Evolutionary conservation across 2,113 vertebrate genomes (phyloP).

Genomic region (Micromys minutus): DNA sequence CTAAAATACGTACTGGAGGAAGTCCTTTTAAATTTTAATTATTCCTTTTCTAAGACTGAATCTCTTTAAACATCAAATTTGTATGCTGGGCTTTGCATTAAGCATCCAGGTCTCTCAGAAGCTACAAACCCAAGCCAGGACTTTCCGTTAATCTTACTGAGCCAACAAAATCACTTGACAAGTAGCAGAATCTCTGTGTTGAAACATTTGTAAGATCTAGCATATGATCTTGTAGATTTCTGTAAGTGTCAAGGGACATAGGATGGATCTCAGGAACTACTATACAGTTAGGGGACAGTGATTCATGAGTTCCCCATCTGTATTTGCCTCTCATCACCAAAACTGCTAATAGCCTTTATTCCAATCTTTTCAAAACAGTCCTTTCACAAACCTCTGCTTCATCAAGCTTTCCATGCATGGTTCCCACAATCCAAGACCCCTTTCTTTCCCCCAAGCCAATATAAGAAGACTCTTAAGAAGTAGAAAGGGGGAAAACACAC

Average conservation of each 20-base stretch:
- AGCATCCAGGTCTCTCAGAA: not conserved
- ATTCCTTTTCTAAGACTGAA: not conserved
- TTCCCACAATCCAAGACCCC: not conserved
- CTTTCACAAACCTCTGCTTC: not conserved
- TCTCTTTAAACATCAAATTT: not conserved
- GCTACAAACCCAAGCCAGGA: not conserved
- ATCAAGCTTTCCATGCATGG: not conserved
- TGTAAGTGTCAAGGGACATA: not conserved
- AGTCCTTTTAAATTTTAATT: not conserved
- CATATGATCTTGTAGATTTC: not conserved
- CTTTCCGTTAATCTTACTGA: not conserved
- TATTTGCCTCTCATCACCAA: not conserved
- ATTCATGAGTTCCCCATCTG: not conserved
- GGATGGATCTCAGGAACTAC: not conserved
- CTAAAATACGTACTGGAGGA: not conserved
- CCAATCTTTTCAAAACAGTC: not conserved
- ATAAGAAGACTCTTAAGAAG: constrained; percentile 20
- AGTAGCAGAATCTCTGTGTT: not conserved
- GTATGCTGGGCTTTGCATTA: not conserved
- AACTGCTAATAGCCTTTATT: not conserved
- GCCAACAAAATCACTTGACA: not conserved
- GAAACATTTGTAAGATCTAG: not conserved
- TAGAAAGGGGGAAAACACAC: constrained; percentile 7
- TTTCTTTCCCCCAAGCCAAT: constrained; percentile 20
- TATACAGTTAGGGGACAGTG: not conserved